Conservation (phyloP, 2,113 vertebrate species). For the Talpa occidentalis region DNA sequence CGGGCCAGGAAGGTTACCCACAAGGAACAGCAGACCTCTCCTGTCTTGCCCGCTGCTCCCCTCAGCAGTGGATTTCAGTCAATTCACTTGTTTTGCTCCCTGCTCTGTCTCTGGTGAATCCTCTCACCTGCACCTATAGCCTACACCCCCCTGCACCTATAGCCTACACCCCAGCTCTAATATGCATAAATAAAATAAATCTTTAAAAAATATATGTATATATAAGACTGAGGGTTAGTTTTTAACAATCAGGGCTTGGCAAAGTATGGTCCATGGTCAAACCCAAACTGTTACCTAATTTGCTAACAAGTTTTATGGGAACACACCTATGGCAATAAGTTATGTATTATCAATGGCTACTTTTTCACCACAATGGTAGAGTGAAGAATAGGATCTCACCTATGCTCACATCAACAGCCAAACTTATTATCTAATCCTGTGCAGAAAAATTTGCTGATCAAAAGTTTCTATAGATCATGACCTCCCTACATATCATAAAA, state of each 20-base stretch:
- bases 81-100: too few relatives aligned
- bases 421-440: not conserved
- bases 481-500: not conserved
- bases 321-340: not conserved
- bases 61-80: too few relatives aligned
- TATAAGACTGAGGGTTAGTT: not conserved
- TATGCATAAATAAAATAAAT: too few relatives aligned
- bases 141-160: too few relatives aligned
- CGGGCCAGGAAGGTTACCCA: too few relatives aligned
- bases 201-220: too few relatives aligned
- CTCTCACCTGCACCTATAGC: too few relatives aligned
- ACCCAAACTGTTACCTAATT: not conserved
- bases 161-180: too few relatives aligned
- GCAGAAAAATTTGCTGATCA: not conserved
- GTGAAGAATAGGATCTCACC: not conserved
- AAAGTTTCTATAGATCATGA: not conserved
- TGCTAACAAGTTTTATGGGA: not conserved
- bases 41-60: too few relatives aligned
- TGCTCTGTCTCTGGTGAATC: too few relatives aligned
- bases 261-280: not conserved
- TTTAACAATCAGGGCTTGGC: not conserved
- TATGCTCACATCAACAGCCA: not conserved
- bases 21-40: too few relatives aligned
- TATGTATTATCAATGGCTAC: not conserved
- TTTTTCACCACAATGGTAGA: not conserved